phyloP scores from a whole-genome alignment of 2,113 vertebrate genomes.

The Pelodiscus sinensis region DNA sequence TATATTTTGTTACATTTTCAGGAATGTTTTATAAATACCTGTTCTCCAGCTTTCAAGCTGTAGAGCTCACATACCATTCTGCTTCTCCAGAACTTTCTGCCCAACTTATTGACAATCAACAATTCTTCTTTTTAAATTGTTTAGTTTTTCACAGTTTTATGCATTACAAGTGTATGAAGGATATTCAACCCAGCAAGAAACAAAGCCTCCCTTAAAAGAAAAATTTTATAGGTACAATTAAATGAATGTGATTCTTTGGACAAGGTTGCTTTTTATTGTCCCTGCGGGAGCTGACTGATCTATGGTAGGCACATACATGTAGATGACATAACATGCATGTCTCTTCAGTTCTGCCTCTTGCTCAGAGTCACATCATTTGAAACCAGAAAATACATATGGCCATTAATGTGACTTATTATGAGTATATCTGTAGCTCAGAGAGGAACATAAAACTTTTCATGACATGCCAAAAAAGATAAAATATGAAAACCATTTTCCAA shows the following conservation, averaged over 20 bases:
- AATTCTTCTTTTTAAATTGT: background rate
- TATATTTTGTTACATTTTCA: slow-evolving; percentile 35
- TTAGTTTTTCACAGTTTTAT: background rate
- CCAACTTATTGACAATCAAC: background rate
- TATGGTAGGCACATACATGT: background rate
- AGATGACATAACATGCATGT: background rate
- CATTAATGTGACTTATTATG: background rate
- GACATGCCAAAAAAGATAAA: background rate
- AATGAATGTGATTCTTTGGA: background rate
- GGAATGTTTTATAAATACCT: background rate
- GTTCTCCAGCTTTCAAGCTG: background rate
- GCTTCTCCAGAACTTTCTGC: slow-evolving; percentile 9
- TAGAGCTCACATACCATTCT: background rate
- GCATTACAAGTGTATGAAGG: background rate
- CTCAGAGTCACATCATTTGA: background rate
- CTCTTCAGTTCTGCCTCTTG: background rate
- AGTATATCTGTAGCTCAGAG: background rate
- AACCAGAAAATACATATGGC: background rate
- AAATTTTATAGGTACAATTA: background rate
- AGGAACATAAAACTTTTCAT: background rate
- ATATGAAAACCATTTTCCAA: background rate
- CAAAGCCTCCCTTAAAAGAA: background rate
- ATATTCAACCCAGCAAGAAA: background rate
- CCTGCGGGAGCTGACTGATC: background rate
- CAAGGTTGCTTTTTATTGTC: background rate